These are phyloP conservation scores for Hemibagrus wyckioides DNA, from an alignment of 2,113 vertebrate species.

Conservation along the genomic window DNA sequence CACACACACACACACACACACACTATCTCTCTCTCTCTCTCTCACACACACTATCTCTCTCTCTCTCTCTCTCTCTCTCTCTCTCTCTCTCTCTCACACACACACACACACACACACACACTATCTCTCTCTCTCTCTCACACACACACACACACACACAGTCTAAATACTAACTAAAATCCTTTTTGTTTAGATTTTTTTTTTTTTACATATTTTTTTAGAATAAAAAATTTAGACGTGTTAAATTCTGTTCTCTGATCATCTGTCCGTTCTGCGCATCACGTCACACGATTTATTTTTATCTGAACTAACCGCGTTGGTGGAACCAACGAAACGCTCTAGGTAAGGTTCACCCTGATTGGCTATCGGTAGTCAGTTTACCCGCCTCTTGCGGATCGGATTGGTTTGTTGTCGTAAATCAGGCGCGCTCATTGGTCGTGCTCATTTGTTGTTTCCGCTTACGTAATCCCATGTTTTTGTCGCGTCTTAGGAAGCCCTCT, in stretches of 20 bases:
- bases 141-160: too few relatives aligned
- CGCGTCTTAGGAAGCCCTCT: slow-evolving; percentile 15
- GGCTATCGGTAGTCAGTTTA: not conserved
- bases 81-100: too few relatives aligned
- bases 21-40: too few relatives aligned
- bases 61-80: too few relatives aligned
- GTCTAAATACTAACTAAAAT: too few relatives aligned
- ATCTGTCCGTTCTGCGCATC: not conserved
- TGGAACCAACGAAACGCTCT: not conserved
- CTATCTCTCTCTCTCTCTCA: too few relatives aligned
- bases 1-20: too few relatives aligned
- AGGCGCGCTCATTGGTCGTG: slow-evolving; percentile 15
- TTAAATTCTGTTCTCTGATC: not conserved
- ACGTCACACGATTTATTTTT: not conserved
- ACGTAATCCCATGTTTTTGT: slow-evolving; percentile 36
- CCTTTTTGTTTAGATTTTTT: too few relatives aligned
- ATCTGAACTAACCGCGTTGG: not conserved
- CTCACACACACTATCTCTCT: too few relatives aligned
- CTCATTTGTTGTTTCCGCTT: slow-evolving; percentile 32
- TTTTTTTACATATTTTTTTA: too few relatives aligned
- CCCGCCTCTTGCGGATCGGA: not conserved
- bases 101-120: too few relatives aligned
- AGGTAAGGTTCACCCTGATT: not conserved
- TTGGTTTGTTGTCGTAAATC: not conserved
- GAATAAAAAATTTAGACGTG: too few relatives aligned